phyloP scores from a whole-genome alignment of 2,888 invertebrate species.

The Syrphus vitripennis region DNA sequence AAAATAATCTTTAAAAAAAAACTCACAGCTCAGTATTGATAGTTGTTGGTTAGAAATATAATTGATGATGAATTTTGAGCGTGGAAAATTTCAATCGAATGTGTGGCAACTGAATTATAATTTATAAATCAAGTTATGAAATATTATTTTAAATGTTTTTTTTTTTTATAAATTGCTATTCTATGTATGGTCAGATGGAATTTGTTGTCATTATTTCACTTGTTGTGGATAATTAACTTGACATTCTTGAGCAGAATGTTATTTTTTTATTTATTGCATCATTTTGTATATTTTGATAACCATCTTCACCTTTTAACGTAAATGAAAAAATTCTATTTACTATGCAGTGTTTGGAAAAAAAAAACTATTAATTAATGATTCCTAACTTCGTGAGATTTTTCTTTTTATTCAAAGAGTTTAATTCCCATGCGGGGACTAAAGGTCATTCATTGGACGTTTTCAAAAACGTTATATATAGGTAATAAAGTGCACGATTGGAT shows the following conservation, averaged over 20 bases:
- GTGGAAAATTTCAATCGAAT: slow-evolving; percentile 60
- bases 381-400: neutral
- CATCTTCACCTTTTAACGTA: neutral
- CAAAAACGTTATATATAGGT: too few relatives aligned
- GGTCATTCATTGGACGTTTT: too few relatives aligned
- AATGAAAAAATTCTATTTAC: neutral
- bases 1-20: neutral
- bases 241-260: slow-evolving; percentile 8
- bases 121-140: slow-evolving; percentile 63
- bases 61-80: slow-evolving; percentile 64
- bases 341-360: neutral
- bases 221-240: slow-evolving; percentile 39
- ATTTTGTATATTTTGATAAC: neutral
- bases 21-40: neutral
- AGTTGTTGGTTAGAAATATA: slow-evolving; percentile 8
- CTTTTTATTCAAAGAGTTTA: neutral
- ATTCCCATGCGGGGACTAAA: neutral
- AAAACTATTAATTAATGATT: neutral
- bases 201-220: slow-evolving; percentile 37
- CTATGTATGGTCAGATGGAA: slow-evolving; percentile 32
- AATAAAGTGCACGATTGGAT: too few relatives aligned
- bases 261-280: neutral
- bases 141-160: slow-evolving; percentile 39
- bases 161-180: neutral
- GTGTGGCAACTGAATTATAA: slow-evolving; percentile 64